Percentiles rank a stretch among this genome's conserved stretches.
phyloP scores from a whole-genome alignment of 2,888 invertebrate species.

The Drosophila histrio region DNA sequence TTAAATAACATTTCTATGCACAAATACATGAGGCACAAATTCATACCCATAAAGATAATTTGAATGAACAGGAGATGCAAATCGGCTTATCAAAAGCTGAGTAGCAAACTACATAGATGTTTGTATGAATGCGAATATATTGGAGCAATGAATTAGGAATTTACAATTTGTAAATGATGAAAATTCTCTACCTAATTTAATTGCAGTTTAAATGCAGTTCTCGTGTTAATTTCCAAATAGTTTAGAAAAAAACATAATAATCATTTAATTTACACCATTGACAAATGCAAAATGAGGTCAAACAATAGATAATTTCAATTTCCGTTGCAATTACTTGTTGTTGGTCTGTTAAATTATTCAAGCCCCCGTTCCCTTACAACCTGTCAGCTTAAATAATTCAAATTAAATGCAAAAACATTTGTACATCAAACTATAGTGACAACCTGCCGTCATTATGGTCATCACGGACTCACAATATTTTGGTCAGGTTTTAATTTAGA shows the following conservation, averaged over 20 bases:
- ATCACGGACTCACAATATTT: slow-evolving; percentile 19
- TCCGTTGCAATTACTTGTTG: slow-evolving; percentile 65
- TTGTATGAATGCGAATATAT: slow-evolving; percentile 3
- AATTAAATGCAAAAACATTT: slow-evolving; percentile 46
- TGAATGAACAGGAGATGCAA: slow-evolving; percentile 5
- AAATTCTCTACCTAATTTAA: slow-evolving; percentile 29
- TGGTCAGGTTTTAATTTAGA: slow-evolving; percentile 52
- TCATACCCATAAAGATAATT: not conserved
- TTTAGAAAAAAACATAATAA: not conserved
- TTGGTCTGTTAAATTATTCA: slow-evolving; percentile 3
- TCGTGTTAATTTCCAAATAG: slow-evolving; percentile 17
- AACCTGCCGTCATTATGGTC: slow-evolving; percentile 23
- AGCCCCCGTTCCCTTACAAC: not conserved
- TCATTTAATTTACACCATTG: slow-evolving; percentile 41
- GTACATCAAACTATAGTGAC: slow-evolving; percentile 1
- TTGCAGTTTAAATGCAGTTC: slow-evolving; percentile 29
- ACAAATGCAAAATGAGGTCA: slow-evolving; percentile 46
- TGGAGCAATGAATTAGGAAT: not conserved
- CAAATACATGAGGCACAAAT: not conserved
- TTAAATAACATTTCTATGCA: not conserved
- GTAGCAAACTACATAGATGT: not conserved
- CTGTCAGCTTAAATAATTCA: slow-evolving; percentile 63
- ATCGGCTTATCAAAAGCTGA: slow-evolving; percentile 37
- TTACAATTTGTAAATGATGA: slow-evolving; percentile 16
- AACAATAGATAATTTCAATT: slow-evolving; percentile 72